Evolutionary conservation across 2,888 invertebrate genomes (phyloP).

Genomic region (Tachystola acroxantha): DNA sequence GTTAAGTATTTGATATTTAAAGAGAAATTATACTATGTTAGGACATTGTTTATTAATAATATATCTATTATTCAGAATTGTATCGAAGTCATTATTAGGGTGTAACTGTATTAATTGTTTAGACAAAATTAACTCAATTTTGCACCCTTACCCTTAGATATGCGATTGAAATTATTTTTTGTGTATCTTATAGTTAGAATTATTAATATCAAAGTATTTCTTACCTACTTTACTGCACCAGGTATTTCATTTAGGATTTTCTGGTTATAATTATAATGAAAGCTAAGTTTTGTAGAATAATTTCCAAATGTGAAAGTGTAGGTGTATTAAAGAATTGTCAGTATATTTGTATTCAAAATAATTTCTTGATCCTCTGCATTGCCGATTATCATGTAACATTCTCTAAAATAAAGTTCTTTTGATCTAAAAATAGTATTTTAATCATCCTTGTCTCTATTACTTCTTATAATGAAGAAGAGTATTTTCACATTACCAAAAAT

Average conservation of each 20-base stretch:
- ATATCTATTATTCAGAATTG: constrained; percentile 32
- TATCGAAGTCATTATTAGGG: constrained; percentile 42
- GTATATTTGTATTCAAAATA: constrained; percentile 71
- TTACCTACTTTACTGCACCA: constrained; percentile 38
- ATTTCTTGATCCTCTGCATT: constrained; percentile 75
- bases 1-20: constrained; percentile 17
- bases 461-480: too few relatives aligned
- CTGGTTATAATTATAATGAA: constrained; percentile 47
- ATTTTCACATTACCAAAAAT: too few relatives aligned
- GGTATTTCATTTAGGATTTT: constrained; percentile 49
- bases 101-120: constrained; percentile 42
- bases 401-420: constrained; percentile 79
- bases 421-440: constrained; percentile 50
- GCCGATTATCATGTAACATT: constrained; percentile 77
- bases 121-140: constrained; percentile 42
- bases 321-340: constrained; percentile 67
- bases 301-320: constrained; percentile 66
- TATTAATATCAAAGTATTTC: constrained; percentile 39
- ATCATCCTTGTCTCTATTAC: too few relatives aligned
- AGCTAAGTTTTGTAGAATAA: constrained; percentile 66
- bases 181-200: constrained; percentile 37
- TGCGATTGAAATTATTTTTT: constrained; percentile 43
- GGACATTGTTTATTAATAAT: constrained; percentile 35
- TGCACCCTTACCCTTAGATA: constrained; percentile 53
- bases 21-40: constrained; percentile 30